Base-by-base conservation (phyloP, 2,797 vertebrate species). In the Rhincodon typus region DNA sequence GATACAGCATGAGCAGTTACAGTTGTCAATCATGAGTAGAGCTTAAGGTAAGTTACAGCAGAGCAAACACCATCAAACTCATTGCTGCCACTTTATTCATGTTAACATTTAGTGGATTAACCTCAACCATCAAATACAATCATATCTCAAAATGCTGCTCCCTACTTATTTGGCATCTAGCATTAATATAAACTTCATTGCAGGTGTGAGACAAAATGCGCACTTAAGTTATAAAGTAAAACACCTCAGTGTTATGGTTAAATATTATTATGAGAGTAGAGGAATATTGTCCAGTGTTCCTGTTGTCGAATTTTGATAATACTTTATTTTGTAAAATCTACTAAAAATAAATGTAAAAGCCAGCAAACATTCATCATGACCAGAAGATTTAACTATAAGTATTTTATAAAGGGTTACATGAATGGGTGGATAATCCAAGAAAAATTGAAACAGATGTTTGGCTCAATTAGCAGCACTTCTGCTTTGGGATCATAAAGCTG, bases 381-480 rank as follows among this genome's bases (percentile, higher is more conserved):
- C 94, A 77, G 30, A 53, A 74, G n/a, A 53, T 95, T 72, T 74
- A 77, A 95, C 34, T 74, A 77, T 57, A 70, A 70, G 46, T 57
- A 34, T 77, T 50, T 74, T 77, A 15, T n/a, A 95, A 95, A 77
- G 94, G 94, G 94, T 95, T 95, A 95, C 94, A 53, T 95, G 70
- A 95, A 95, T 72, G 94, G 94, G 94, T 95, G 94, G 42, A 95
- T 72, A 77, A 77, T 95, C 70, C 94, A 95, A 95, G 94, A 95
- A 94, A 95, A 77, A 95, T 77, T 95, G 50, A 74, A 95, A 95
- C 94, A 95, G 94, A 95, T 95, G 94, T 95, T 95, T 95, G 94
- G 94, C 94, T 95, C 94, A 72, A 74, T 95, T 53, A 72, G 12
- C 69, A 53, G 70, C 70, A 95, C 67, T 95, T 25, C 70, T 74